Evolutionary conservation across 2,113 vertebrate species (phyloP), one percentile per base, ranked within the genome.

Genomic region (Mesocricetus auratus): DNA sequence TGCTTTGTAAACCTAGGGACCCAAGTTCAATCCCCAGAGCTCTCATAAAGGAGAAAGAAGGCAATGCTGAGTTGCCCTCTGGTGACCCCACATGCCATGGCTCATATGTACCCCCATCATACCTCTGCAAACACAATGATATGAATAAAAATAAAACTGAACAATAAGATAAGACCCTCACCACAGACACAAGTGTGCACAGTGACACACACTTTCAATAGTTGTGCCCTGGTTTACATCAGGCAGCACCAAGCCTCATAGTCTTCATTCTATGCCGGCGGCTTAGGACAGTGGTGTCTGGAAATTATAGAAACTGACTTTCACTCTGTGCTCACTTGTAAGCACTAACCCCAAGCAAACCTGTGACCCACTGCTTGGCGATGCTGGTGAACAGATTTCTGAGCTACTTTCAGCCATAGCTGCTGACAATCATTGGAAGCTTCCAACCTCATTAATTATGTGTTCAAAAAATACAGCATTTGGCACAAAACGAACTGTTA

Each of bases 381-480:
- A 95, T 88, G 86, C 96, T 97, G 94, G 94, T 93, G 88, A 98
- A 94, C 96, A 98, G 97, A 97, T 95, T 96, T 97, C 78, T 95
- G 93, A 91, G 86, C 91, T 97, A 89, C 98, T 94, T 91, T 95
- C 96, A 97, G 94, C 4, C 92, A 95, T 96, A 22, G 2, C 89
- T 97, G 96, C 94, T 97, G 96, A 96, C 93, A 98, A 56, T 96
- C 96, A 91, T 64, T 94, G 95, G 91, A 91, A 96, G 91, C 96
- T 97, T 97, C 97, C 95, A 98, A 95, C 33, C 94, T 98, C 97
- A 56, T 98, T 98, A 98, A 98, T 98, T 98, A 95, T 97, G 31
- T 97, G 95, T 97, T 98, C 97, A 97, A 85, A 96, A 83, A 98
- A 93, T 69, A 10, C 5, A 96, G 69, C 78, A 64, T 96, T 98